Base-by-base conservation (phyloP, 2,797 vertebrate genomes). In the Poliocrania exsul region DNA sequence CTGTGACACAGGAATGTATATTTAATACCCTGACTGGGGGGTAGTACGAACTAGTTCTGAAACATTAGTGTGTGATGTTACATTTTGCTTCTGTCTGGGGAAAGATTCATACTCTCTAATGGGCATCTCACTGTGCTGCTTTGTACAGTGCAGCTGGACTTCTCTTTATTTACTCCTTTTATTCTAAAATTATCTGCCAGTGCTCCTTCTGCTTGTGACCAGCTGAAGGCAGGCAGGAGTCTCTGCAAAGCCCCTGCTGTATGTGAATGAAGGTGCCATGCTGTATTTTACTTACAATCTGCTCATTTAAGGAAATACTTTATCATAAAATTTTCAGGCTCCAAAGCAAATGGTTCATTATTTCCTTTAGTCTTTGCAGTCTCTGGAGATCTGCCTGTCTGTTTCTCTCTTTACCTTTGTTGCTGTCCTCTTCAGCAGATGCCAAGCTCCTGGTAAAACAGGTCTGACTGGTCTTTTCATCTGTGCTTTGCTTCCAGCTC, bases 1-100 rank as follows among this genome's bases (percentile, higher is more conserved):
- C 73, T 51, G 70, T 53, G 88, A 49, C 61, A 53, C 40, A 7
- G 61, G 81, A 84, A 93, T 86, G 91, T 37, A 5, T 90, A 81
- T 96, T 92, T 93, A 95, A 96, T 82, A 71, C 71, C 51, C 70
- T 77, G 50, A 49, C 75, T 60, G 56, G 69, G 92, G 67, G 69
- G 64, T 94, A 49, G 91, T 73, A 44, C 21, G 69, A 81, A 50
- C 42, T 44, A 7, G 51, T 44, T 81, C 77, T 86, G 35, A 82
- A 65, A 40, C 65, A 54, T 47, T 89, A 80, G 87, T n/a, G 53
- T 28, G 16, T 73, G 91, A 57, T 67, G 74, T 67, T 72, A n/a
- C 53, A 49, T 92, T 95, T 90, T 79, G 71, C 81, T 87, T 62
- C 31, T 37, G 29, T 65, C 46, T 75, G 72, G 53, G 64, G 71